Evolutionary conservation across 2,797 vertebrate species (phyloP), one percentile per base, ranked within the genome.

Genomic region (Corythornis leucogaster): DNA sequence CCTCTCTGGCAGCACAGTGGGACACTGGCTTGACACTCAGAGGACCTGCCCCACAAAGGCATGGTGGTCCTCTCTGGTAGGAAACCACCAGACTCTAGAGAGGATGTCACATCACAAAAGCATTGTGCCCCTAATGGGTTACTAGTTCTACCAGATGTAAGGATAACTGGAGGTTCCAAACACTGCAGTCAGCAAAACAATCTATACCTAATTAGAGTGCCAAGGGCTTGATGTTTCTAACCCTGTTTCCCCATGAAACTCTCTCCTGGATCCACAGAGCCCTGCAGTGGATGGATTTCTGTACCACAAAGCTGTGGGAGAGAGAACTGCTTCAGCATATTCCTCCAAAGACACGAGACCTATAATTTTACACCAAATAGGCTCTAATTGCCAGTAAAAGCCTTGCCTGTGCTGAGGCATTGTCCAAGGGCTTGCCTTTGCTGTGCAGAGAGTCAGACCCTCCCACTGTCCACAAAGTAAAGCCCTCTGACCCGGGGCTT

Each of bases 341-440:
- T 74, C 1, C 0, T 84, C 85, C 70, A 93, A 91, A 93, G 71
- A 76, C 76, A 92, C 0, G 1, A 95, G 89, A 91, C 87, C 82
- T 92, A 90, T 95, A 93, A 96, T 94, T 96, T 95, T 90, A 70
- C 68, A 92, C 80, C 70, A 92, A 84, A 94, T 93, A 79, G 70
- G 16, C 74, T 86, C 89, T 94, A 95, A 96, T 80, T 94, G 89
- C 85, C 87, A 92, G 74, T 43, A 94, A 92, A 94, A 89, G 55
- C 67, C 67, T 15, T 87, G 77, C 67, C 38, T 70, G 46, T 86
- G 50, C 77, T 67, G 55, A 79, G n/a, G 48, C 55, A 74, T 88
- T 86, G 83, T 92, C 70, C 69, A 31, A 81, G 63, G 55, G 67
- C n/a, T 90, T 90, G 45, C 54, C 81, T 82, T 89, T 8, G 0